Conservation (phyloP, 2,888 invertebrate species). For the Sesia bembeciformis region DNA sequence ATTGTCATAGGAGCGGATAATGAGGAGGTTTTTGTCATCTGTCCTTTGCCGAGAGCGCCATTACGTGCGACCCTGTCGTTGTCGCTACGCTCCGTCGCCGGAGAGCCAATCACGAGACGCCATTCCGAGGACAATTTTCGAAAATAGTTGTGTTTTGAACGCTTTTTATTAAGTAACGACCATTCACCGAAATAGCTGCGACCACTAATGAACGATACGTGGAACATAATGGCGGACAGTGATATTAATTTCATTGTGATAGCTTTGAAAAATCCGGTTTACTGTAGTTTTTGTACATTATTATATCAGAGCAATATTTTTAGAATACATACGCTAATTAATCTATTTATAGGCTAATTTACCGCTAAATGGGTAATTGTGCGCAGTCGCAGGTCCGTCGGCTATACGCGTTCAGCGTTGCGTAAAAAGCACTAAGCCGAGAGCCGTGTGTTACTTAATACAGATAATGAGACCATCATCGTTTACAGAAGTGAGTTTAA, state of each 20-base stretch:
- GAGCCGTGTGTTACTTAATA: constrained; percentile 40
- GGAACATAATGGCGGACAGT: constrained; percentile 4
- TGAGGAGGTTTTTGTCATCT: constrained; percentile 53
- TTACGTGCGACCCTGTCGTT: background rate
- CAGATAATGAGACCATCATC: constrained; percentile 61
- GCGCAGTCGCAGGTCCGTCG: too few relatives aligned
- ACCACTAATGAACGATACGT: constrained; percentile 13
- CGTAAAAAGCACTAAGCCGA: constrained; percentile 42
- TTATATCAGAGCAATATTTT: too few relatives aligned
- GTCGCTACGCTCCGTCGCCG: constrained; percentile 7
- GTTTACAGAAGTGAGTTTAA: constrained; percentile 71
- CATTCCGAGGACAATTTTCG: constrained; percentile 23
- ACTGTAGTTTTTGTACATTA: too few relatives aligned
- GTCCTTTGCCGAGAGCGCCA: constrained; percentile 38
- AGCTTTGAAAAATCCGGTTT: background rate
- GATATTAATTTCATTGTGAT: background rate
- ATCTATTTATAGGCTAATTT: too few relatives aligned
- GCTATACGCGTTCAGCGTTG: constrained; percentile 28
- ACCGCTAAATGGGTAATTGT: too few relatives aligned
- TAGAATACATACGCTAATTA: too few relatives aligned
- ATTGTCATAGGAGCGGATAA: constrained; percentile 49
- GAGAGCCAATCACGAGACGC: constrained; percentile 19
- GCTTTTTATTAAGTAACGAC: constrained; percentile 25
- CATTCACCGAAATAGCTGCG: constrained; percentile 9
- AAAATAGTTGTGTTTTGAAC: constrained; percentile 20